Conservation (phyloP, 2,113 vertebrate species). For the Megaceryle torquata region DNA sequence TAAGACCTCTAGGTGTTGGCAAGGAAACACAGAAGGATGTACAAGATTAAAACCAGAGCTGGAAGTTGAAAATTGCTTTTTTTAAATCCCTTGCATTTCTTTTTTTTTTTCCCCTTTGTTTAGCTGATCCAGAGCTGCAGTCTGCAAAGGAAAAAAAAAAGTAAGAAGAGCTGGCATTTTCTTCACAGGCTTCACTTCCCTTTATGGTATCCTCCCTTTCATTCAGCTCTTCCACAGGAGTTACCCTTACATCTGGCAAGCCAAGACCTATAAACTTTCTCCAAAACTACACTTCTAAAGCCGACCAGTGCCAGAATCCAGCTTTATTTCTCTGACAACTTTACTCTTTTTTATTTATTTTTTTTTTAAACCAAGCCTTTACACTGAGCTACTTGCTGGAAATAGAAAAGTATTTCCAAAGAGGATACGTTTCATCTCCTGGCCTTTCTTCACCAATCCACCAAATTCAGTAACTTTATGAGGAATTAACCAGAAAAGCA, state of each 20-base stretch:
- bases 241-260: neutral
- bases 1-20: conserved; percentile 10
- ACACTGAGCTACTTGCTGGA: conserved; percentile 13
- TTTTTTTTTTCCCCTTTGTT: neutral
- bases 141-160: accelerated
- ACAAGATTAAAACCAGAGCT: conserved; percentile 12
- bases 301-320: conserved; percentile 1
- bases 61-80: neutral
- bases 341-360: neutral
- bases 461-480: neutral
- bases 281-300: conserved; percentile 51
- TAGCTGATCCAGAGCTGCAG: neutral
- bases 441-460: conserved; percentile 22
- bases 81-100: neutral
- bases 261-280: conserved; percentile 33
- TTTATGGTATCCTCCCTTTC: neutral
- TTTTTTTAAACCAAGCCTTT: conserved; percentile 12
- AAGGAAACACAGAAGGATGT: conserved; percentile 15
- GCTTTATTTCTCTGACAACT: conserved; percentile 11
- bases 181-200: neutral
- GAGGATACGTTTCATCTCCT: conserved; percentile 37
- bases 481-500: conserved; percentile 23
- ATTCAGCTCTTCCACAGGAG: conserved; percentile 49
- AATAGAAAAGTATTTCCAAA: conserved; percentile 61
- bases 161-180: neutral